phyloP scores from a whole-genome alignment of 2,113 vertebrate genomes.

The Gavia stellata region DNA sequence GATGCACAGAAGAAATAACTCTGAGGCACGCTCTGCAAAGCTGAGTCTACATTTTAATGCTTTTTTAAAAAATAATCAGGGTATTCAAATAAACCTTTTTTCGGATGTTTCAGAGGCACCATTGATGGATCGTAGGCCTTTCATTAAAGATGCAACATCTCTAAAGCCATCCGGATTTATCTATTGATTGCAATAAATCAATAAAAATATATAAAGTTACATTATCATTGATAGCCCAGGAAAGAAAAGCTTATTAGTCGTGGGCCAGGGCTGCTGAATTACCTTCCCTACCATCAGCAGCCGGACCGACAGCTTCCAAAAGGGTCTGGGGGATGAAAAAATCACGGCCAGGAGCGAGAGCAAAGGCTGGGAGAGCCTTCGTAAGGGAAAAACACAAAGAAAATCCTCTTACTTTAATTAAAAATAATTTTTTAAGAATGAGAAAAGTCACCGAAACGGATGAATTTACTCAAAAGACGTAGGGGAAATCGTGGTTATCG shows the following conservation, averaged over 20 bases:
- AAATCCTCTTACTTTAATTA: neutral
- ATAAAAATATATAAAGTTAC: neutral
- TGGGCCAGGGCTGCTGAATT: neutral
- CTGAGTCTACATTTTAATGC: neutral
- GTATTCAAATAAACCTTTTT: neutral
- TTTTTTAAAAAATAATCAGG: neutral
- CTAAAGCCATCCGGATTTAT: neutral
- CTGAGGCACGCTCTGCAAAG: neutral
- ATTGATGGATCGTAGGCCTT: neutral
- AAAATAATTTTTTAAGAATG: too few species aligned
- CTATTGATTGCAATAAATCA: neutral
- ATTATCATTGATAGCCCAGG: neutral
- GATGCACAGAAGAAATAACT: neutral
- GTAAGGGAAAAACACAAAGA: accelerated
- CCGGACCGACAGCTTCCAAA: neutral
- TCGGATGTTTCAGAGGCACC: neutral
- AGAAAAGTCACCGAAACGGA: neutral
- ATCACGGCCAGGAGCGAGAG: neutral
- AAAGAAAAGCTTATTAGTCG: neutral
- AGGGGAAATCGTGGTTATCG: neutral
- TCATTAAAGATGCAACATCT: neutral
- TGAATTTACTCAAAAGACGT: neutral
- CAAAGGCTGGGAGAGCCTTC: neutral
- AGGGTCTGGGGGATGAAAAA: neutral
- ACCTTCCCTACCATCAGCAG: neutral